Evolutionary conservation across 2,888 invertebrate species (phyloP), one percentile per base, ranked within the genome.

Genomic region (Notodonta ziczac): DNA sequence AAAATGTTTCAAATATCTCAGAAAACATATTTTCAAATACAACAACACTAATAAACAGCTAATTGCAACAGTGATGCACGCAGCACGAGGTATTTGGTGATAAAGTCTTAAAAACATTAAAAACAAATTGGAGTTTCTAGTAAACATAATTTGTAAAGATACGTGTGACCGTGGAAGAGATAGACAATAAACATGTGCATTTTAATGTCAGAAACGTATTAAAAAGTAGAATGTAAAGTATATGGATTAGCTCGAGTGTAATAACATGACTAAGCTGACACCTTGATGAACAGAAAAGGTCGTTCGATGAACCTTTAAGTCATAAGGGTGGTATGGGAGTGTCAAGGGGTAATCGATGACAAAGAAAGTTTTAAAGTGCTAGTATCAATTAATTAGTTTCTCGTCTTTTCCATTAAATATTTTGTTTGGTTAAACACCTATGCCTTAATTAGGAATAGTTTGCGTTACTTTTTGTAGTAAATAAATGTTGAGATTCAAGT

Each of bases 251-350:
- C 46, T 42, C 9, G 9, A n/a, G 5, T n/a, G 76, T 83, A 82
- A 84, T 79, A 70, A 70, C 73, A 83, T 85, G 82, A 82, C 83
- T 82, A 82, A 84, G 72, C 66, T 78, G 79, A 84, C 78, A 83
- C 83, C 73, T 72, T 73, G 72, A 69, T 73, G 72, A 73, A 70
- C 64, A 57, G 70, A 81, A 84, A 88, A 89, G 90, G 90, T 80
- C 90, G 85, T 74, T 65, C 77, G 67, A 80, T 84, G 87, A 88
- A 85, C 89, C 81, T 82, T 73, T 73, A 70, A 76, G 68, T 71
- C 58, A 72, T 60, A 56, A 67, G 71, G 77, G 70, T 73, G 67
- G 73, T 66, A 70, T 72, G 70, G 69, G 64, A 66, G 65, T 57
- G 70, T 58, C 61, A 72, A 76, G 76, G 72, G 74, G 63, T 72